Base-by-base conservation (phyloP, 2,888 invertebrate genomes). In the Lepidocyrtoides sp. region DNA sequence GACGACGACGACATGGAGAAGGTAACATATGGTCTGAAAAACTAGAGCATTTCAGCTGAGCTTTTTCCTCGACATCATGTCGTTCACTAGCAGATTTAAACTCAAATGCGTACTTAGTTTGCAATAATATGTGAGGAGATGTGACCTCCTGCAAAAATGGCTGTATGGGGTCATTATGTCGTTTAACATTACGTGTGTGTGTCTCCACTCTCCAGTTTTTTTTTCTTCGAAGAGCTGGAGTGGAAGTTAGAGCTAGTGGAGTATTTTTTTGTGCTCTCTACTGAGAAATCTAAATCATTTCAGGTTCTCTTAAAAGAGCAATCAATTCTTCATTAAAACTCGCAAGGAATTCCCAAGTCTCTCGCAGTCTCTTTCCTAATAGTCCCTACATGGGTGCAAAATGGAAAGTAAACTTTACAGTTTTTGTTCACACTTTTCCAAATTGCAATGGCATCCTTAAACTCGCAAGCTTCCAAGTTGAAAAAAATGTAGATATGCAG, bases 311-410 rank as follows among this genome's bases (percentile, higher is more conserved):
- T 63, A 26, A 83, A 83, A 83, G 83, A 79, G 41, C 83, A 83
- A 83, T 83, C 83, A 60, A 83, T 83, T 83, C 83, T 66, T 83
- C 66, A 83, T 83, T 83, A 83, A 75, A 44, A 75, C 26, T 8
- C 20, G n/a, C 60, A 7, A 60, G 20, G 66, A 36, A 36, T 36
- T 32, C 2, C 48, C 8, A 48, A 48, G 1, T 48, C 48, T 48
- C 14, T 48, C 14, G 4, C 14, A 8, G 2, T 14, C 48, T 48
- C 48, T 8, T 10, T 36, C 48, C 48, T 48, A 48, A 14, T 48
- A 5, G 57, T 20, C 2, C 20, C 3, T 17, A 17, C 2, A 20
- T 14, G 12, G 12, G 48, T 14, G 57, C 2, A 57, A 57, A 36
- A 4, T 36, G 10, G 14, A 57, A 57, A 57, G 57, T 57, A 20